Conservation (phyloP, 2,888 invertebrate species). For the Harpagoxenus sublaevis region DNA sequence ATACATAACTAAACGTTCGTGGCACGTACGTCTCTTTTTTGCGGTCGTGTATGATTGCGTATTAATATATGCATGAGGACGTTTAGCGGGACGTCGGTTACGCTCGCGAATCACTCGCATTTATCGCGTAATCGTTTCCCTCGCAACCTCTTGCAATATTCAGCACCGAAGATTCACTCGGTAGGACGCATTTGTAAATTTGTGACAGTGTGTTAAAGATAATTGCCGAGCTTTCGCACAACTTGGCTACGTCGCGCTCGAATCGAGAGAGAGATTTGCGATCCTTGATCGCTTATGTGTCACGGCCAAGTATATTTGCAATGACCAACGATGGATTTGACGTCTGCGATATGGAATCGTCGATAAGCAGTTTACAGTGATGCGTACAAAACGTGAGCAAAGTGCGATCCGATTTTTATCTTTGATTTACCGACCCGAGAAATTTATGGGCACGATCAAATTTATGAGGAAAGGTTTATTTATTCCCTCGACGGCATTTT, state of each 20-base stretch:
- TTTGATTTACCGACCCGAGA: slow-evolving; percentile 18
- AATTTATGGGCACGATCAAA: slow-evolving; percentile 3
- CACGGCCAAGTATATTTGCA: slow-evolving; percentile 4
- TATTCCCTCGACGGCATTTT: not conserved
- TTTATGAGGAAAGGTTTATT: not conserved
- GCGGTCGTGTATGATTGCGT: not conserved
- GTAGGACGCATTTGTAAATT: not conserved
- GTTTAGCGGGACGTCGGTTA: slow-evolving; percentile 1
- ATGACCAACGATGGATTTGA: not conserved
- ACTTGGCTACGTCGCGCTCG: not conserved
- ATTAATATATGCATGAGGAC: slow-evolving; percentile 31
- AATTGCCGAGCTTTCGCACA: not conserved
- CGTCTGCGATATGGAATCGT: not conserved
- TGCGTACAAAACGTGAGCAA: not conserved
- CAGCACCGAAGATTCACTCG: not conserved
- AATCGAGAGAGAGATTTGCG: not conserved
- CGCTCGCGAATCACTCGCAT: not conserved
- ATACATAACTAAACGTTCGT: slow-evolving; percentile 2
- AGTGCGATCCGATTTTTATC: not conserved
- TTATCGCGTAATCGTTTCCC: slow-evolving; percentile 2
- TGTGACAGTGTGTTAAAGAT: not conserved
- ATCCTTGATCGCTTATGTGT: not conserved
- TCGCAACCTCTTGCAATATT: slow-evolving; percentile 11
- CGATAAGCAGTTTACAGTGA: not conserved
- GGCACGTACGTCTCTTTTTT: not conserved